phyloP scores from a whole-genome alignment of 1,140 invertebrate species.

The Drosophila tsacasi region DNA sequence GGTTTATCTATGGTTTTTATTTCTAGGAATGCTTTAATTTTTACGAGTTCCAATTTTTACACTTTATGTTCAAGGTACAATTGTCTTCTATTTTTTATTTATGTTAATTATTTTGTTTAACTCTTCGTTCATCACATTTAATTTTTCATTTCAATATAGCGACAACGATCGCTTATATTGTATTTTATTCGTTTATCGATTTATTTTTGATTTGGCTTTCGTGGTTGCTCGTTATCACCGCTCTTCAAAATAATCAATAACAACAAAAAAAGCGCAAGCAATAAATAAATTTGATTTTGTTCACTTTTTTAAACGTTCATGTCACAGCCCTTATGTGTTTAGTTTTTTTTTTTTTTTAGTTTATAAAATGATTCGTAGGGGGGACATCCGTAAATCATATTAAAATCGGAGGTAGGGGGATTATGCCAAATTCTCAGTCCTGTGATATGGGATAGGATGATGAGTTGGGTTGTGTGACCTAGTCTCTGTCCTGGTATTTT shows the following conservation, averaged over 20 bases:
- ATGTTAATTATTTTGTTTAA: constrained; percentile 32
- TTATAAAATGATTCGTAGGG: constrained; percentile 39
- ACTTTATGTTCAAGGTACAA: constrained; percentile 76
- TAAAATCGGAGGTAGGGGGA: constrained; percentile 18
- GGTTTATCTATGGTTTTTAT: constrained; percentile 38
- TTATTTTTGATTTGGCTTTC: constrained; percentile 82
- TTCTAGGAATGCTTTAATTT: constrained; percentile 56
- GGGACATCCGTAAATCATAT: constrained; percentile 28
- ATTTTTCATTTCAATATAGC: constrained; percentile 70
- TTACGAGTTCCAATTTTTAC: constrained; percentile 70
- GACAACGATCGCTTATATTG: constrained; percentile 51
- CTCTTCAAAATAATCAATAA: constrained; percentile 53
- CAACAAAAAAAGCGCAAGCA: constrained; percentile 42
- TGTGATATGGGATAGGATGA: constrained; percentile 8
- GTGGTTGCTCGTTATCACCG: constrained; percentile 74
- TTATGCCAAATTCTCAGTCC: constrained; percentile 66
- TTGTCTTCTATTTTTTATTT: constrained; percentile 63
- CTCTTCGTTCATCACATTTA: constrained; percentile 74
- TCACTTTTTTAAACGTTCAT: constrained; percentile 68
- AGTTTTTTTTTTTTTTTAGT: constrained; percentile 56
- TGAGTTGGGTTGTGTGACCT: constrained; percentile 31
- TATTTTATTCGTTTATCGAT: constrained; percentile 60
- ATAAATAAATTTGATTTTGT: constrained; percentile 72
- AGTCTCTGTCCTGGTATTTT: constrained; percentile 57
- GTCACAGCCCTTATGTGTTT: constrained; percentile 75